Percentiles rank a stretch among this genome's conserved stretches.
Conservation (phyloP, 1,140 invertebrate genomes). For the Trichogramma pretiosum region DNA sequence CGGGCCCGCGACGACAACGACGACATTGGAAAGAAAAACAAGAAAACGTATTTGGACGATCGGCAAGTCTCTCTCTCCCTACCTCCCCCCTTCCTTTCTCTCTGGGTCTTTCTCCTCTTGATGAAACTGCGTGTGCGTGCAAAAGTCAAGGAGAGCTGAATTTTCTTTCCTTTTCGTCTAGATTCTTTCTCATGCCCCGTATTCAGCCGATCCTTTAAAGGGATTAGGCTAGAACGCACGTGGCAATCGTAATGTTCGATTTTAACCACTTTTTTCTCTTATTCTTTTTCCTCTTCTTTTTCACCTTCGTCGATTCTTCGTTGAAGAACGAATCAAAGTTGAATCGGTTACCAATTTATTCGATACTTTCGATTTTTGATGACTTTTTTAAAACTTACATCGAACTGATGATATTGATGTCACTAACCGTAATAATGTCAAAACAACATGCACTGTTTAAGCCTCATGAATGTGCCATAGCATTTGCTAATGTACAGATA, state of each 20-base stretch:
- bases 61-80: no score
- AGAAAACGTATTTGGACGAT: slow-evolving; percentile 14
- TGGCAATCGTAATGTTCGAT: slow-evolving; percentile 15
- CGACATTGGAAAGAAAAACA: slow-evolving; percentile 5
- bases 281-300: background rate
- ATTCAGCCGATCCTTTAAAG: slow-evolving; percentile 10
- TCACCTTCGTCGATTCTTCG: background rate
- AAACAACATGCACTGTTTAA: no score
- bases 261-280: slow-evolving; percentile 1
- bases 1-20: no score
- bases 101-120: background rate
- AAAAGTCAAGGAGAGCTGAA: slow-evolving; percentile 12
- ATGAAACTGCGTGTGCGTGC: slow-evolving; percentile 10
- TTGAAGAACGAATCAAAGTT: slow-evolving; percentile 5
- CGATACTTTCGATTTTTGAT: background rate
- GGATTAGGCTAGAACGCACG: slow-evolving; percentile 15
- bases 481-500: no score
- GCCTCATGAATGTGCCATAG: no score
- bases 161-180: background rate
- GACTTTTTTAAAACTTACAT: no score
- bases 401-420: no score
- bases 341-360: background rate
- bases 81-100: no score
- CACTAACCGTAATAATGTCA: no score
- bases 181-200: background rate